Percentiles rank a stretch among this genome's conserved stretches.
phyloP scores from a whole-genome alignment of 1,140 invertebrate species.

The Pomacea maculata region DNA sequence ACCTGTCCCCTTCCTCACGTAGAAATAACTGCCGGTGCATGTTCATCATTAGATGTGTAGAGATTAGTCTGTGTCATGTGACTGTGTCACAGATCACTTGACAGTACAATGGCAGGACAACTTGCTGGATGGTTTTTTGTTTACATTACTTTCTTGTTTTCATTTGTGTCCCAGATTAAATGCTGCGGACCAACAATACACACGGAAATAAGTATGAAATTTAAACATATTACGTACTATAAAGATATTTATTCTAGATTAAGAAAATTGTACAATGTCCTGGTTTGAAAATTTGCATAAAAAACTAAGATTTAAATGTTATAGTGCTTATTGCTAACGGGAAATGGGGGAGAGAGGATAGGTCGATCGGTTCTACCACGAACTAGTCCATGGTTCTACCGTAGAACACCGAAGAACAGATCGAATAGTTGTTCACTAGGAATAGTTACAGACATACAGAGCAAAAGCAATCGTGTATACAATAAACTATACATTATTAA shows the following conservation, averaged over 20 bases:
- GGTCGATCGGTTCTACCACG: too few species aligned
- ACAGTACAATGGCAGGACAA: neutral
- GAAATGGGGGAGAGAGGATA: too few species aligned
- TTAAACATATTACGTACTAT: neutral
- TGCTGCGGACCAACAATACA: slow-evolving; percentile 40
- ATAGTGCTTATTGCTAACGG: too few species aligned
- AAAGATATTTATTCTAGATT: neutral
- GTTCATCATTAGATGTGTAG: neutral
- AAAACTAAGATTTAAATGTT: too few species aligned
- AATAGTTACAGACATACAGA: neutral
- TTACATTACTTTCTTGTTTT: neutral
- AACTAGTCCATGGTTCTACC: too few species aligned
- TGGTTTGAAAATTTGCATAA: neutral
- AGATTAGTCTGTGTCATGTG: neutral
- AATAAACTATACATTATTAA: too few species aligned
- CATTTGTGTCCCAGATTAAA: neutral
- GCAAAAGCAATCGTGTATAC: too few species aligned
- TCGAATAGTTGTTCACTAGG: neutral
- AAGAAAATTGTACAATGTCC: neutral
- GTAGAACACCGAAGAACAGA: neutral
- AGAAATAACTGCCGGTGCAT: neutral
- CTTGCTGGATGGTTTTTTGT: neutral
- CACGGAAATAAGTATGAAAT: slow-evolving; percentile 43
- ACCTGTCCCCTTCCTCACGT: too few species aligned
- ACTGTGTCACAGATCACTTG: slow-evolving; percentile 9